phyloP scores from a whole-genome alignment of 1,140 invertebrate genomes.

The Pemphigus obesinymphae region DNA sequence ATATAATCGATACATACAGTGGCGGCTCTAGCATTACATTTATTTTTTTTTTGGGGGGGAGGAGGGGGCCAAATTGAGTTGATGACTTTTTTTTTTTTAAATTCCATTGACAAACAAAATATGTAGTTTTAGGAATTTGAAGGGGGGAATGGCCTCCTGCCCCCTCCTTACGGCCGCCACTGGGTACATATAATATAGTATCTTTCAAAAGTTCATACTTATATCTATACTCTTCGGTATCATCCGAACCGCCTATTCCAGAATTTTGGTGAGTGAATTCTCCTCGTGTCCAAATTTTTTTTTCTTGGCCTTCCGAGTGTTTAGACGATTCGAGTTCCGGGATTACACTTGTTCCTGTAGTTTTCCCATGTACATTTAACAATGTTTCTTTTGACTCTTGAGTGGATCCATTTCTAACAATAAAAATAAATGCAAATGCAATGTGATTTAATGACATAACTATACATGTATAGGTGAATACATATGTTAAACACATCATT shows the following conservation, averaged over 20 bases:
- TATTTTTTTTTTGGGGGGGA: too few relatives aligned
- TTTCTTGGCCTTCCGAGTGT: slow-evolving; percentile 47
- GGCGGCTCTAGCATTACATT: too few relatives aligned
- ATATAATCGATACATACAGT: too few relatives aligned
- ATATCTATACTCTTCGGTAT: slow-evolving; percentile 51
- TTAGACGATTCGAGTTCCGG: background rate
- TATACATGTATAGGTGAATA: background rate
- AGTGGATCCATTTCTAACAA: slow-evolving; percentile 23
- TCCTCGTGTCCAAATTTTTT: slow-evolving; percentile 63
- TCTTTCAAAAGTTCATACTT: too few relatives aligned
- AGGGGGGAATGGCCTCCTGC: too few relatives aligned
- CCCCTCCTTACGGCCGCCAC: too few relatives aligned
- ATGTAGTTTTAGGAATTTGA: too few relatives aligned
- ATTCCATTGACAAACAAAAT: too few relatives aligned
- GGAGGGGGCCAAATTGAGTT: too few relatives aligned
- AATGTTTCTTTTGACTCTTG: slow-evolving; percentile 1
- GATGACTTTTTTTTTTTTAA: too few relatives aligned
- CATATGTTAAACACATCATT: background rate
- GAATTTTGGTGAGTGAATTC: slow-evolving; percentile 67
- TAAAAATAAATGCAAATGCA: background rate
- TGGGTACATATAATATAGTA: too few relatives aligned
- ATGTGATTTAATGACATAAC: background rate
- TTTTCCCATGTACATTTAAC: background rate
- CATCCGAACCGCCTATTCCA: slow-evolving; percentile 59
- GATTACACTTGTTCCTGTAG: too few relatives aligned